Evolutionary conservation across 2,797 vertebrate species (phyloP).

Genomic region (Cyclura pinguis): DNA sequence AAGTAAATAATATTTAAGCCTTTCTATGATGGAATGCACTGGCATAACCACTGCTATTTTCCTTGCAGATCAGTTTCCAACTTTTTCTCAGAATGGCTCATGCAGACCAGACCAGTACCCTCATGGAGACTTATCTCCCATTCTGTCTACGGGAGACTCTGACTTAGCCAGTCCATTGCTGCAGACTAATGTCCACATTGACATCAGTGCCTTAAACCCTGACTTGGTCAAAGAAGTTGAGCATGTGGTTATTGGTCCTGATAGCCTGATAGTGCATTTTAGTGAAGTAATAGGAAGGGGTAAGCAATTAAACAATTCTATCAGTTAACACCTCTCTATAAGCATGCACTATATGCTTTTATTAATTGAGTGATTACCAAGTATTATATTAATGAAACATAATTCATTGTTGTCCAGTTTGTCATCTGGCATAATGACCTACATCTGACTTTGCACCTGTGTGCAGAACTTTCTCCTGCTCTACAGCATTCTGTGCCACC

Average conservation of each 20-base stretch:
- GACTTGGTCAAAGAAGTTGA: conserved; percentile 96
- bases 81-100: conserved; percentile 90
- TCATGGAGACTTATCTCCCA: conserved; percentile 90
- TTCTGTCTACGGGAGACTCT: conserved; percentile 88
- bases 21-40: not conserved
- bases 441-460: not conserved
- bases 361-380: not conserved
- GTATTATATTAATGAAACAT: not conserved
- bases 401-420: not conserved
- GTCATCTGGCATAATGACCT: not conserved
- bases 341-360: not conserved
- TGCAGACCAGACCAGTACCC: conserved; percentile 86
- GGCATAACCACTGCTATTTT: conserved; percentile 15
- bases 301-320: conserved; percentile 72
- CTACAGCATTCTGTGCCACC: no score
- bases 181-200: conserved; percentile 90
- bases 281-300: conserved; percentile 97
- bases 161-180: conserved; percentile 93
- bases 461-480: no score
- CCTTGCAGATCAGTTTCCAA: conserved; percentile 90
- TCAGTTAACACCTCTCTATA: conserved; percentile 24
- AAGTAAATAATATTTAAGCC: not conserved
- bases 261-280: conserved; percentile 93
- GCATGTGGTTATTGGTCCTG: conserved; percentile 93
- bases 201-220: conserved; percentile 91